phyloP scores from a whole-genome alignment of 1,140 invertebrate species.

The Aphis craccivora region DNA sequence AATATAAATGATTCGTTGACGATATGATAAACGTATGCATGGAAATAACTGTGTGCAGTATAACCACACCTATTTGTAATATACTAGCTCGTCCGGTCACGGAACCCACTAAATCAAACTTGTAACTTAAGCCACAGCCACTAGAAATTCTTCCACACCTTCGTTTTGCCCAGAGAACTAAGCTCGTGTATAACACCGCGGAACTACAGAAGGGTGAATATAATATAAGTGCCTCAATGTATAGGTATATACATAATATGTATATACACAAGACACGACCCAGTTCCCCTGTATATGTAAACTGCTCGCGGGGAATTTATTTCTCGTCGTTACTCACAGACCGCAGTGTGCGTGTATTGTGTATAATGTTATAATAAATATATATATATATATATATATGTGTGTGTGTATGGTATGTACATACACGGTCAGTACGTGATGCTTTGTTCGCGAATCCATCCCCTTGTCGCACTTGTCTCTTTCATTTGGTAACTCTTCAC shows the following conservation, averaged over 20 bases:
- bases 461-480: slow-evolving; percentile 20
- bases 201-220: background rate
- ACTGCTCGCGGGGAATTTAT: background rate
- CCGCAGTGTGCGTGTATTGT: background rate
- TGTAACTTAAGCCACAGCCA: slow-evolving; percentile 5
- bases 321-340: background rate
- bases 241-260: background rate
- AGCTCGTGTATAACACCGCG: background rate
- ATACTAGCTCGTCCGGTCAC: background rate
- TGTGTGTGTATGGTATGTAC: background rate
- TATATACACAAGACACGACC: background rate
- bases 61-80: background rate
- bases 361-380: slow-evolving; percentile 17
- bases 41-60: background rate
- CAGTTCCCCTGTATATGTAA: background rate
- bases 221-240: background rate
- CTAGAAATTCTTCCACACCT: too few species aligned
- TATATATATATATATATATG: too few species aligned
- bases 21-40: too few species aligned
- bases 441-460: slow-evolving; percentile 31
- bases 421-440: slow-evolving; percentile 13
- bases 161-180: too few species aligned
- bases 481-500: background rate
- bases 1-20: too few species aligned
- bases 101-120: background rate